Base-by-base conservation (phyloP, 2,113 vertebrate genomes). In the Myrmophylax atrothorax region DNA sequence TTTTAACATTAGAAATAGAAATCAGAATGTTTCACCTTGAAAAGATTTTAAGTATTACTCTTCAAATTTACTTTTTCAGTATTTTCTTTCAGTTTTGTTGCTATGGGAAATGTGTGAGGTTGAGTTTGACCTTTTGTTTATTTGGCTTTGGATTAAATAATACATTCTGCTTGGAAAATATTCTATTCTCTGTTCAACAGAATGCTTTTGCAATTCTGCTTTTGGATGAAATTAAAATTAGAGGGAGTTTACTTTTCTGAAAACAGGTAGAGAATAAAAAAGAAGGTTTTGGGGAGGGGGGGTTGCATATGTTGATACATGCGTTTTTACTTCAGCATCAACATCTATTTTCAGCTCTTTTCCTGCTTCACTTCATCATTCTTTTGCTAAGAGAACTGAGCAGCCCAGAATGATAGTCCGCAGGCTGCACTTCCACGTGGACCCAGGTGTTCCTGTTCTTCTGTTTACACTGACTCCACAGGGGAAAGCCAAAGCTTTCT, bases 211-310 rank as follows among this genome's bases (percentile, higher is more conserved):
- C n/a, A 79, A 17, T 85, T 68, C 58, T 31, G 10, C 53, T 87
- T 94, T 91, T 68, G 52, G 50, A 52, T 84, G 35, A 79, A 63
- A 25, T 44, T 84, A 50, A 84, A 78, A 79, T 47, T 67, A 55
- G 52, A 74, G 20, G 25, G 31, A 81, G 11, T 53, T 81, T 58
- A 23, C 9, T 44, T 84, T 80, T 84, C 55, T 79, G 66, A 37
- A 37, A 88, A 74, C 9, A 68, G 29, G 33, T 53, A 63, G 19
- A 37, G 44, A 93, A 76, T 33, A 22, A 42, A 87, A 53, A 56
- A 13, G 0, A 4, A 59, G 19, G 3, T 1, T 0, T 33, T 40
- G 31, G 15, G 29, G 2, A 26, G 24, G 31, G 15, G 29, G 2
- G n/a, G 24, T 6, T 33, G 5, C 23, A 53, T 1, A 0, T 58